These are phyloP conservation scores for human (Homo sapiens) DNA, from an alignment of 2,113 vertebrate species.

Conservation along the genomic window DNA sequence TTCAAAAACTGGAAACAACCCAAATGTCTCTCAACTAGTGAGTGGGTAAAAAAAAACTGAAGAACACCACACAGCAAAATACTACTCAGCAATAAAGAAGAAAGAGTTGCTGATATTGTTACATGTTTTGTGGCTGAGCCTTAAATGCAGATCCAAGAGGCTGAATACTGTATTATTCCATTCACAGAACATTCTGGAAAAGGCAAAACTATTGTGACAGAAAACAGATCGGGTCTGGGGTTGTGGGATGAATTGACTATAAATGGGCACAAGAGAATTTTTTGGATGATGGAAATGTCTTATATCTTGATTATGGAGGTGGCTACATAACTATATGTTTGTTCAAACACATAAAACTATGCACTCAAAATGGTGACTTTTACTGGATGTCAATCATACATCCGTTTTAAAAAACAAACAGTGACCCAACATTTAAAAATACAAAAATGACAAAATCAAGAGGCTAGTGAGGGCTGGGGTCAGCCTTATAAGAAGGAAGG, in stretches of 20 bases:
- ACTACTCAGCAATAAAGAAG: neutral
- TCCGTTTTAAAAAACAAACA: neutral
- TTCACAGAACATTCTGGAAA: neutral
- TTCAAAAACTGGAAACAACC: neutral
- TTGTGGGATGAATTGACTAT: neutral
- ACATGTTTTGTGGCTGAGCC: too few species aligned
- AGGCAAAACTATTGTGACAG: neutral
- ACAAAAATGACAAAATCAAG: neutral
- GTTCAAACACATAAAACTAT: neutral
- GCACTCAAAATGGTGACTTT: neutral
- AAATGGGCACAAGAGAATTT: accelerated
- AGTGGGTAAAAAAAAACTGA: neutral
- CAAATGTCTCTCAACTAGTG: neutral
- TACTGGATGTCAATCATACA: neutral
- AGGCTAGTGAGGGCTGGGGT: neutral
- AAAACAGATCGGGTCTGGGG: neutral
- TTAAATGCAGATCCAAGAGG: neutral
- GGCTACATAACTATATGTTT: neutral
- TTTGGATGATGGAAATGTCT: neutral
- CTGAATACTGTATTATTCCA: neutral
- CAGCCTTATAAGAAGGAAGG: neutral
- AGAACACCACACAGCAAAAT: neutral
- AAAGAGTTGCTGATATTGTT: neutral
- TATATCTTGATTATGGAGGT: neutral
- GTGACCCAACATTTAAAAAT: too few species aligned